phyloP scores from a whole-genome alignment of 2,113 vertebrate genomes.

The Anhinga rufa region DNA sequence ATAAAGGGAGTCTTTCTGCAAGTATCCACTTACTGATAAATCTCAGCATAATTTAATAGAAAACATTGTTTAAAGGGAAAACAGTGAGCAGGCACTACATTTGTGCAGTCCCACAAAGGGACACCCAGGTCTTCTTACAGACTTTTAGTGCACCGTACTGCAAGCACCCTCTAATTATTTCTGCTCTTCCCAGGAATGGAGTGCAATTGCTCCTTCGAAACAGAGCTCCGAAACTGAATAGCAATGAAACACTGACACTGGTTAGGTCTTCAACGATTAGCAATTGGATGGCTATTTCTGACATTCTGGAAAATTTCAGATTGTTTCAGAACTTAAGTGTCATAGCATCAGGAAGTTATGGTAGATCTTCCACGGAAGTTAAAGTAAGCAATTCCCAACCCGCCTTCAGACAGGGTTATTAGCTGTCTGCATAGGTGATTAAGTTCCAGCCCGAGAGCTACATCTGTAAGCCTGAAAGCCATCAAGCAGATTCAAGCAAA shows the following conservation, averaged over 20 bases:
- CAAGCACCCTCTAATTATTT: background rate
- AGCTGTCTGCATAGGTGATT: constrained; percentile 15
- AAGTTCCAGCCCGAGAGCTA: background rate
- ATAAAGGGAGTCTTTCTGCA: background rate
- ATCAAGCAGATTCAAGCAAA: constrained; percentile 12
- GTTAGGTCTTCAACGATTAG: background rate
- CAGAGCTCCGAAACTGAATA: background rate
- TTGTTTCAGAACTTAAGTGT: background rate
- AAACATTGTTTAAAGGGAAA: background rate
- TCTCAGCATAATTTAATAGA: background rate
- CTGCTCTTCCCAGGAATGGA: background rate
- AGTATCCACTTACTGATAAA: background rate
- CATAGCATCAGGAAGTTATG: background rate
- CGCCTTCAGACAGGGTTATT: constrained; percentile 3
- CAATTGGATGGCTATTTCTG: background rate
- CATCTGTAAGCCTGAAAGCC: constrained; percentile 12
- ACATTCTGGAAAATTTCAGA: background rate
- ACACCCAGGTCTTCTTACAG: background rate
- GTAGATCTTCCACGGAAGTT: background rate
- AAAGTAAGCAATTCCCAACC: background rate
- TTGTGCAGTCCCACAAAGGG: background rate
- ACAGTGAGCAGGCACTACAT: background rate
- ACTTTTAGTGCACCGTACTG: background rate
- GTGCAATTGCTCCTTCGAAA: background rate
- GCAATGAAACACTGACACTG: background rate